Evolutionary conservation across 1,140 invertebrate genomes (phyloP).

Genomic region (Bombus affinis): DNA sequence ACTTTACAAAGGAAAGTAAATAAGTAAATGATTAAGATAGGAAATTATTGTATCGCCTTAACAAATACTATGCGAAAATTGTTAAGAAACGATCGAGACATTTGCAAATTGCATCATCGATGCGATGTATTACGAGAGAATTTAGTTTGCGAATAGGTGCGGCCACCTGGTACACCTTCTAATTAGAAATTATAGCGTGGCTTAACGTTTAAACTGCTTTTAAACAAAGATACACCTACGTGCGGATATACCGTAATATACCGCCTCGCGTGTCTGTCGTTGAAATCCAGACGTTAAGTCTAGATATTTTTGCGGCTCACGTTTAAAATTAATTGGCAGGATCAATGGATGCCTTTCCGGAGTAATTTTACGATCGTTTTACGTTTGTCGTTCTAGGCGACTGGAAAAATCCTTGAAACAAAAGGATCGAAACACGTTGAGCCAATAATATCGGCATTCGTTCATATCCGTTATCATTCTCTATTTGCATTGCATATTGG

Average conservation of each 20-base stretch:
- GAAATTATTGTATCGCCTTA: neutral
- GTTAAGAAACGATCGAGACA: neutral
- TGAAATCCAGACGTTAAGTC: neutral
- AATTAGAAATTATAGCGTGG: slow-evolving; percentile 65
- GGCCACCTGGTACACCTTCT: slow-evolving; percentile 32
- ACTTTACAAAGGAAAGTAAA: neutral
- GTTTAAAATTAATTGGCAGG: slow-evolving; percentile 32
- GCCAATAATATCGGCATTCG: too few species aligned
- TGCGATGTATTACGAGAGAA: slow-evolving; percentile 15
- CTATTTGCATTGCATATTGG: too few species aligned
- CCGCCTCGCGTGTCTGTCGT: slow-evolving; percentile 1
- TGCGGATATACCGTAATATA: neutral
- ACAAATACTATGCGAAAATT: neutral
- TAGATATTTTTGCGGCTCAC: slow-evolving; percentile 16
- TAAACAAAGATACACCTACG: neutral
- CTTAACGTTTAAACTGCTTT: slow-evolving; percentile 50
- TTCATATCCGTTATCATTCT: too few species aligned
- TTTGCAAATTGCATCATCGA: neutral
- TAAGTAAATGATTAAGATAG: neutral
- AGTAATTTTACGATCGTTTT: neutral
- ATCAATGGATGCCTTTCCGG: neutral
- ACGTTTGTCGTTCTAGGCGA: neutral
- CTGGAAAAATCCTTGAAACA: neutral
- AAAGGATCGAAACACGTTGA: too few species aligned
- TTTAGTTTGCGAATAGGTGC: neutral